Percentiles rank a stretch among this genome's conserved stretches.
Evolutionary conservation across 2,797 vertebrate species (phyloP).

Genomic region (Notoglanidium macrostoma): DNA sequence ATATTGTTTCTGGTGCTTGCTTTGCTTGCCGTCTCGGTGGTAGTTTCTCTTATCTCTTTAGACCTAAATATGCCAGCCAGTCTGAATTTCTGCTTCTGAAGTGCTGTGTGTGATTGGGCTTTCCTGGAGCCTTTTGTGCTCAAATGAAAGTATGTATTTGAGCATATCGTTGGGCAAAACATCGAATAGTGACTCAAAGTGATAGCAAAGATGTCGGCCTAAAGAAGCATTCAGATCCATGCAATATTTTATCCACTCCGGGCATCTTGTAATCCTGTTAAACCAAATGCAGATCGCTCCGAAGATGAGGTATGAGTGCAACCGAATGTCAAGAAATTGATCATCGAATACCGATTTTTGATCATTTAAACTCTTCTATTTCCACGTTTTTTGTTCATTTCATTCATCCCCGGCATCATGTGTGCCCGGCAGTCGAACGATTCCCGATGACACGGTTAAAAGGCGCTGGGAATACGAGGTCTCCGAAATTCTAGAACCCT

Average conservation of each 20-base stretch:
- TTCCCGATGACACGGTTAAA: background rate
- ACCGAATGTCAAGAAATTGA: background rate
- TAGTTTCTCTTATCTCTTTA: background rate
- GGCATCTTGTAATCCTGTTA: background rate
- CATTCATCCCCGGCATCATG: background rate
- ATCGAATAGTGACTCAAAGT: background rate
- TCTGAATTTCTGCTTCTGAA: constrained; percentile 7
- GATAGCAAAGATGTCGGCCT: background rate
- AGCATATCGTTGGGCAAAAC: background rate
- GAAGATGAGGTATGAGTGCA: background rate
- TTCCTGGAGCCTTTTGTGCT: background rate
- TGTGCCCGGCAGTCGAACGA: too few relatives aligned
- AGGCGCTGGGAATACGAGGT: background rate
- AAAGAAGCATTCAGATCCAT: background rate
- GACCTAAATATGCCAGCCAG: background rate
- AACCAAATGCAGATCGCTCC: background rate
- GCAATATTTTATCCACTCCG: background rate
- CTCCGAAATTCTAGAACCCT: background rate
- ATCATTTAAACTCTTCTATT: background rate
- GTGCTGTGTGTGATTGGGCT: background rate
- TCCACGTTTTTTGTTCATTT: background rate
- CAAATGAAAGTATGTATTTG: background rate
- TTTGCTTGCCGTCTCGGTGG: too few relatives aligned
- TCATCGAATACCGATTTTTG: background rate
- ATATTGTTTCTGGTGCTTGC: background rate